Conservation (phyloP, 2,888 invertebrate species). For the Agrochola litura region DNA sequence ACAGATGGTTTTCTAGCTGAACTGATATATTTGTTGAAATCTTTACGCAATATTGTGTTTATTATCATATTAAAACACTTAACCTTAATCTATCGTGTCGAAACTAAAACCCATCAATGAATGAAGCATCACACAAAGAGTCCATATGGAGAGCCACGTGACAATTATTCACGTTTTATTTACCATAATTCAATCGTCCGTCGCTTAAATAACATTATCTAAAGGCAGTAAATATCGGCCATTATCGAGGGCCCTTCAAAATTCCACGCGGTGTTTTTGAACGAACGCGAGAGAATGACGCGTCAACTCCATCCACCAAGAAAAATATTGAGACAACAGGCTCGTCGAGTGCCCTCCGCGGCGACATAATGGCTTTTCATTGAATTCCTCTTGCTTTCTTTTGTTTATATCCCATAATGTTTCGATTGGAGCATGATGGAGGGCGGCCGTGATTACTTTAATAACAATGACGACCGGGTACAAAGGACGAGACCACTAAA, state of each 20-base stretch:
- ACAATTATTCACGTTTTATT: slow-evolving; percentile 81
- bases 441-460: slow-evolving; percentile 89
- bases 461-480: slow-evolving; percentile 88
- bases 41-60: slow-evolving; percentile 24
- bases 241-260: slow-evolving; percentile 88
- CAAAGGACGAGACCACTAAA: slow-evolving; percentile 87
- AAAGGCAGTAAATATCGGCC: slow-evolving; percentile 89
- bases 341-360: slow-evolving; percentile 84
- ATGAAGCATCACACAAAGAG: slow-evolving; percentile 52
- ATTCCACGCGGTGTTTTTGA: slow-evolving; percentile 88
- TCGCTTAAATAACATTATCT: slow-evolving; percentile 87
- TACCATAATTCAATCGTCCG: slow-evolving; percentile 82
- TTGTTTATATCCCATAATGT: slow-evolving; percentile 90
- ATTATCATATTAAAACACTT: slow-evolving; percentile 58
- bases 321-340: slow-evolving; percentile 90
- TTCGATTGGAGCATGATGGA: slow-evolving; percentile 89
- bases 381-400: slow-evolving; percentile 89
- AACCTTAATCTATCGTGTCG: slow-evolving; percentile 47
- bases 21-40: slow-evolving; percentile 31
- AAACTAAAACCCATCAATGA: slow-evolving; percentile 50
- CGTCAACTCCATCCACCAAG: slow-evolving; percentile 88
- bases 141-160: slow-evolving; percentile 69
- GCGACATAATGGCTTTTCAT: slow-evolving; percentile 90
- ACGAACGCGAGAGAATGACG: slow-evolving; percentile 86
- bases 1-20: slow-evolving; percentile 1